Percentiles rank a stretch among this genome's conserved stretches.
phyloP scores from a whole-genome alignment of 30 jellyfish, hydroid and myxozoan genomes.

The Aurelia aurita complex sp. Pacific region DNA sequence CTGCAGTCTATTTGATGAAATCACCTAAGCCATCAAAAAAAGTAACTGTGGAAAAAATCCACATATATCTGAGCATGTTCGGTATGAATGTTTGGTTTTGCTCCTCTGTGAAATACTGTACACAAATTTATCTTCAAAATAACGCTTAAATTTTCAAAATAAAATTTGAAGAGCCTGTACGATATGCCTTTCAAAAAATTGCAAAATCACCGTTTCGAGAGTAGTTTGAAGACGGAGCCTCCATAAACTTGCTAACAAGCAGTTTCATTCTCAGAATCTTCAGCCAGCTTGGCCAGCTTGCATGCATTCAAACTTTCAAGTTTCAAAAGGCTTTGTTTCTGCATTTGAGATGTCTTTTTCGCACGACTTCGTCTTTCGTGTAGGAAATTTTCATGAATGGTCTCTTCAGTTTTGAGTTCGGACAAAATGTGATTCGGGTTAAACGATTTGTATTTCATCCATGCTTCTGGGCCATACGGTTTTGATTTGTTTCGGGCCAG shows the following conservation, averaged over 20 bases:
- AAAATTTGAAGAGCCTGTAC: too few relatives aligned
- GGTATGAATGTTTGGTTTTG: too few relatives aligned
- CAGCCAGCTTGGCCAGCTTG: not conserved
- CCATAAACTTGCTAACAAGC: not conserved
- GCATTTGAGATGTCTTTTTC: not conserved
- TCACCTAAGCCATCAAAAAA: too few relatives aligned
- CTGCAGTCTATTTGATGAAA: too few relatives aligned
- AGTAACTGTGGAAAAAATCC: too few relatives aligned
- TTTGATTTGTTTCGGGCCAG: constrained; percentile 20
- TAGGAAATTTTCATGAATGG: constrained; percentile 1
- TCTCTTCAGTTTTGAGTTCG: constrained; percentile 18
- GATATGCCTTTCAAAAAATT: too few relatives aligned
- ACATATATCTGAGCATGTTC: too few relatives aligned
- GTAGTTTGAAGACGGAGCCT: too few relatives aligned
- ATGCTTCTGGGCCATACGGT: constrained; percentile 37
- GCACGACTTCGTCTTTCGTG: not conserved
- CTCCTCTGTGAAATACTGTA: too few relatives aligned
- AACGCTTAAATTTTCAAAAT: too few relatives aligned
- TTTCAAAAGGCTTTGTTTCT: not conserved
- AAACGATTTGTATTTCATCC: constrained; percentile 22
- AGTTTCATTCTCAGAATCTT: not conserved
- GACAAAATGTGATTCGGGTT: constrained; percentile 14
- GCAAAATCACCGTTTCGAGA: too few relatives aligned
- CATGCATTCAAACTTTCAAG: not conserved
- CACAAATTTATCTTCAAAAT: too few relatives aligned